A percentile compares a stretch with the other conserved stretches of the same genome.
phyloP scores from a whole-genome alignment of 2,113 vertebrate genomes.

The Nettapus auritus region DNA sequence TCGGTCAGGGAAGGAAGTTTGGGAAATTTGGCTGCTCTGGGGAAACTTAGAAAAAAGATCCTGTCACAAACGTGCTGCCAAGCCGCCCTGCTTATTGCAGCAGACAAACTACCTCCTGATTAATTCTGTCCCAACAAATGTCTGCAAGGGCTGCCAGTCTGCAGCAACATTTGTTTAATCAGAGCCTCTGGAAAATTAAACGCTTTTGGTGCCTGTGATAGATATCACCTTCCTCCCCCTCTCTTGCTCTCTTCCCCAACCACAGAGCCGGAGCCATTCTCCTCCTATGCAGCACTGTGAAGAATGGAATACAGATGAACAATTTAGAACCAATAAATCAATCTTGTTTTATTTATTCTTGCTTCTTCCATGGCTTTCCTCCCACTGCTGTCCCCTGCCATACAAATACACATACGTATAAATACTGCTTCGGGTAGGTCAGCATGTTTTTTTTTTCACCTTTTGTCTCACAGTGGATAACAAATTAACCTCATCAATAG shows the following conservation, averaged over 20 bases:
- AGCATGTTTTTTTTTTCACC: neutral
- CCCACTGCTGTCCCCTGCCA: constrained; percentile 39
- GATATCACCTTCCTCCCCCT: constrained; percentile 32
- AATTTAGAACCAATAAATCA: constrained; percentile 35
- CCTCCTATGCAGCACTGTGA: constrained; percentile 50
- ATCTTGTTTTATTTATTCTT: constrained; percentile 28
- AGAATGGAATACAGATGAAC: constrained; percentile 54
- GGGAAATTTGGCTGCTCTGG: neutral
- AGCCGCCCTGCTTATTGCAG: neutral
- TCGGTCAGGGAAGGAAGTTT: neutral
- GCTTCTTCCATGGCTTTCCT: constrained; percentile 30
- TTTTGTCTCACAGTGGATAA: neutral
- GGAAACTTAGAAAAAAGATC: neutral
- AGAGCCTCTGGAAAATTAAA: constrained; percentile 70
- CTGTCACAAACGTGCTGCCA: neutral
- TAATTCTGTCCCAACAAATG: constrained; percentile 67
- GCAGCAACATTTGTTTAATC: constrained; percentile 73
- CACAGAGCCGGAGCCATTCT: neutral
- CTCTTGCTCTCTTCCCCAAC: neutral
- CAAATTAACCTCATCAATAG: constrained; percentile 45
- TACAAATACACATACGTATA: neutral
- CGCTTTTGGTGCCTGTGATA: constrained; percentile 46
- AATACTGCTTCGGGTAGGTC: neutral
- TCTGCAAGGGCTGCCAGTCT: constrained; percentile 56
- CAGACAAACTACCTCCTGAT: constrained; percentile 59